Evolutionary conservation across 2,797 vertebrate species (phyloP).

Genomic region (Epinephelus coioides): DNA sequence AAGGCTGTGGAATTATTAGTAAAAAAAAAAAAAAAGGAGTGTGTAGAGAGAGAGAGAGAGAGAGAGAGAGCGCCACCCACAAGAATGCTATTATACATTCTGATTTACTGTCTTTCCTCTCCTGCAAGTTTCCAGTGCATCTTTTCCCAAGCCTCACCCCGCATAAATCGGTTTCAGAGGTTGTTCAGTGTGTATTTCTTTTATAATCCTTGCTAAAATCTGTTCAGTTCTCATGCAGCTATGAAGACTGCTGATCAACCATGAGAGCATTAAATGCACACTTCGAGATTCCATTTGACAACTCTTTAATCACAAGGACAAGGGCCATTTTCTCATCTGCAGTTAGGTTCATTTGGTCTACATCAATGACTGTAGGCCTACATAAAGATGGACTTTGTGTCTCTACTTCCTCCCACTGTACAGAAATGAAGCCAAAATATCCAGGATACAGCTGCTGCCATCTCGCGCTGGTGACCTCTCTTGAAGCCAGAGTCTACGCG

Average conservation of each 20-base stretch:
- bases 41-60: neutral
- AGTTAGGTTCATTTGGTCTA: too few species aligned
- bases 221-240: constrained; percentile 6
- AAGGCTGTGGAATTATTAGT: constrained; percentile 70
- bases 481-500: too few species aligned
- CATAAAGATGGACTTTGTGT: too few species aligned
- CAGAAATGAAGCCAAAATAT: too few species aligned
- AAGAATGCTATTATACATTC: constrained; percentile 54
- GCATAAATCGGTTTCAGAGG: constrained; percentile 47
- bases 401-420: too few species aligned
- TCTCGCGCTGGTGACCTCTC: too few species aligned
- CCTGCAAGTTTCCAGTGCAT: constrained; percentile 32
- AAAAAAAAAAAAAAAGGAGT: constrained; percentile 7
- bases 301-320: neutral
- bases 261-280: constrained; percentile 9
- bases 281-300: neutral
- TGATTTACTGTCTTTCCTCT: constrained; percentile 46
- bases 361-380: too few species aligned
- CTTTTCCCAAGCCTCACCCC: constrained; percentile 29
- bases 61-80: constrained; percentile 24
- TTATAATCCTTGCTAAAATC: constrained; percentile 38
- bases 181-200: constrained; percentile 33
- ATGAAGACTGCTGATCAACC: constrained; percentile 29
- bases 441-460: too few species aligned
- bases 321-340: neutral